phyloP scores from a whole-genome alignment of 2,888 invertebrate species.

The Drosophila quinaria region DNA sequence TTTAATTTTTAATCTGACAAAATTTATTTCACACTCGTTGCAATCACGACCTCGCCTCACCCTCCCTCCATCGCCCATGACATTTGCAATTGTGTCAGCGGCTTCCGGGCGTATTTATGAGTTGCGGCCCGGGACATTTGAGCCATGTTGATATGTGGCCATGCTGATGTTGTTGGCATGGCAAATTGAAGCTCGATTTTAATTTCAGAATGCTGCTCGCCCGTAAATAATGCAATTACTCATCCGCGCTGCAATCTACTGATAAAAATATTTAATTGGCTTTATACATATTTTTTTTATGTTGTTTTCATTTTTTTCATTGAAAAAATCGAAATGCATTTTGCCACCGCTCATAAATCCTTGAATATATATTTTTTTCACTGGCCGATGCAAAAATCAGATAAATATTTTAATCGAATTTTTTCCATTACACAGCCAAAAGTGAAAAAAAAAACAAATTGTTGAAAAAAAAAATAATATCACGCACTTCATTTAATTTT shows the following conservation, averaged over 20 bases:
- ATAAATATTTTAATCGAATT: slow-evolving; percentile 82
- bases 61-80: background rate
- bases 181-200: slow-evolving; percentile 71
- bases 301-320: background rate
- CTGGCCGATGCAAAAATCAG: slow-evolving; percentile 61
- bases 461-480: slow-evolving; percentile 44
- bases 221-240: slow-evolving; percentile 82
- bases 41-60: slow-evolving; percentile 15
- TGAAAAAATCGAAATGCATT: slow-evolving; percentile 72
- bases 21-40: slow-evolving; percentile 80
- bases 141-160: slow-evolving; percentile 48
- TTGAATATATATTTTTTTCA: slow-evolving; percentile 34
- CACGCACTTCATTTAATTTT: slow-evolving; percentile 79
- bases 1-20: slow-evolving; percentile 70
- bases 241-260: slow-evolving; percentile 75
- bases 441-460: slow-evolving; percentile 13
- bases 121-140: slow-evolving; percentile 42
- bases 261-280: slow-evolving; percentile 81
- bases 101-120: slow-evolving; percentile 71
- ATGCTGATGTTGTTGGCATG: slow-evolving; percentile 34
- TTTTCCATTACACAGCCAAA: slow-evolving; percentile 60
- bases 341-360: slow-evolving; percentile 74
- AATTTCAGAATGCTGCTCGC: slow-evolving; percentile 48
- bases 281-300: slow-evolving; percentile 56
- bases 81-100: slow-evolving; percentile 55